Base-by-base conservation (phyloP, 2,113 vertebrate species). In the Colius striatus region DNA sequence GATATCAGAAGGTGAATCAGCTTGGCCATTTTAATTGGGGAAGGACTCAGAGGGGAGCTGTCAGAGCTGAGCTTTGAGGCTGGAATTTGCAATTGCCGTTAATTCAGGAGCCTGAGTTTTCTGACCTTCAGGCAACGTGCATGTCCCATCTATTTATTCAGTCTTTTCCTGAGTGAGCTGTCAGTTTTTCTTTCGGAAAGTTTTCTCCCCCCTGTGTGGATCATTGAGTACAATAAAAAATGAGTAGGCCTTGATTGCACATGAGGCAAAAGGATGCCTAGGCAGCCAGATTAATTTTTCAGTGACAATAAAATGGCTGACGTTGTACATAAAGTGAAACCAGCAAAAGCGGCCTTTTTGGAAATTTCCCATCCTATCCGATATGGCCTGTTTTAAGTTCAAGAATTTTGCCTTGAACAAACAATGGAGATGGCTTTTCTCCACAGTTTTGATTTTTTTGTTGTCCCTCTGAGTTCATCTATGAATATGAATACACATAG, bases 31-130 rank as follows among this genome's bases (percentile, higher is more conserved):
- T 77, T 57, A 77, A 50, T 22, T 86, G 57, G 90, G 68, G 15
- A 67, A 65, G 48, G 68, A 96, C 82, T 53, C 61, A 80, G 78
- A 60, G 51, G 55, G 76, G 65, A 94, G 88, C 85, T 95, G 79
- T 92, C 85, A 94, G 85, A 88, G 63, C 4, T 2, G 65, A 74
- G 71, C 82, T 66, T 63, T 62, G 53, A 57, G 61, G 76, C 7
- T 90, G 93, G 94, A 95, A 97, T 96, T 92, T 94, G 92, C 79
- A 86, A 95, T 86, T 93, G 90, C 81, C 18, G 2, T 83, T 93
- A 70, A 84, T 85, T 92, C 77, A 54, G 74, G 76, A 95, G 74
- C 60, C 21, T 10, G 84, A 47, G 57, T 93, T 87, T 90, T 83
- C 60, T 94, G 83, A 95, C 83, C 92, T 95, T 80, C 79, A 84